Base-by-base conservation (phyloP, 2,888 invertebrate species). In the Lepas anatifera region DNA sequence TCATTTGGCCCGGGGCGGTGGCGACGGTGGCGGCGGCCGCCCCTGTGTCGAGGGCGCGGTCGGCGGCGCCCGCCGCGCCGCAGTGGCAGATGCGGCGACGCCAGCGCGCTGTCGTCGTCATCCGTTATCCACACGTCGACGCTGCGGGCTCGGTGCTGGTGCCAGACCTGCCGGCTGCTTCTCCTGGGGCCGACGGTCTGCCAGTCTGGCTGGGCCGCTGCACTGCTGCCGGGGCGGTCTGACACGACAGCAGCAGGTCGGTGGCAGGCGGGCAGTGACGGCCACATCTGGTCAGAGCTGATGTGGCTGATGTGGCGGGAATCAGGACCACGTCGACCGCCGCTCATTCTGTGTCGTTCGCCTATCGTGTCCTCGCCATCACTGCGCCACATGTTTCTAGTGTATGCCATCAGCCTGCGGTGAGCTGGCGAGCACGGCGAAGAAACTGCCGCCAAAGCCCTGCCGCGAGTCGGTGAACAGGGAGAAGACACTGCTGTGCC, bases 131-230 rank as follows among this genome's bases (percentile, higher is more conserved):
- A 77, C 63, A 75, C 75, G 69, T 75, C 76, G 69, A 75, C 74
- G n/a, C 73, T 78, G 68, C 79, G 74, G 69, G 79, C 83, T 7
- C 58, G 32, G 32, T 58, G 32, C 69, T 83, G 85, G 76, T 80
- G 74, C 67, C 74, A 73, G 18, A 78, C 75, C 35, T 74, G 83
- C 10, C 87, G 77, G 72, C 81, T 80, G 75, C 96, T 89, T 70
- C 87, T 88, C 77, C 96, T 96, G 76, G 89, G 90, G 0, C 92
- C 88, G 0, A 88, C 87, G 2, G 87, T 89, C 86, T 95, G 87
- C 78, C 96, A 92, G 22, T 90, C 89, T 80, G 97, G 96, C 83
- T 94, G 88, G 78, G 95, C 98, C 78, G 90, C n/a, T n/a, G n/a
- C n/a, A n/a, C n/a, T 87, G 0, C 98, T 89, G 69, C 88, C 86